Percentiles rank a stretch among this genome's conserved stretches.
Conservation (phyloP, 2,888 invertebrate species). For the Elgonia sp. region DNA sequence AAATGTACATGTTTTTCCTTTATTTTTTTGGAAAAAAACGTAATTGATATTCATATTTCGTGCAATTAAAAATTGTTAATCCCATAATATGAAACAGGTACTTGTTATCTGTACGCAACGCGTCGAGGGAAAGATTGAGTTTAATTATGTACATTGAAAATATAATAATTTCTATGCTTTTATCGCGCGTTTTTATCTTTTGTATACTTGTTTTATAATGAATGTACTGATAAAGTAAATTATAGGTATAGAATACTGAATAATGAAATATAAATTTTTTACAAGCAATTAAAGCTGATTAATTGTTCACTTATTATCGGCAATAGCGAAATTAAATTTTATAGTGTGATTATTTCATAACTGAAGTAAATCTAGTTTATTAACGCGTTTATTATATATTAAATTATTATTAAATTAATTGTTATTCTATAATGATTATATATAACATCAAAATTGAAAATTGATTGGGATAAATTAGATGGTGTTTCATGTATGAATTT, state of each 20-base stretch:
- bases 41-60: slow-evolving; percentile 15
- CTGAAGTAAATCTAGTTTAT: slow-evolving; percentile 41
- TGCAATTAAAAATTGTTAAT: slow-evolving; percentile 12
- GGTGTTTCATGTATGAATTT: no score
- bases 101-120: slow-evolving; percentile 28
- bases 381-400: slow-evolving; percentile 22
- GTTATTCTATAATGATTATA: neutral
- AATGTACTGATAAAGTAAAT: slow-evolving; percentile 24
- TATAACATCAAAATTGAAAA: neutral
- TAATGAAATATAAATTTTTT: slow-evolving; percentile 40
- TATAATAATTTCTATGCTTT: slow-evolving; percentile 30
- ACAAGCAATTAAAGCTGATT: slow-evolving; percentile 61
- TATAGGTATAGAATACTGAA: neutral
- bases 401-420: slow-evolving; percentile 17
- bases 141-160: slow-evolving; percentile 35
- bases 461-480: no score
- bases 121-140: neutral
- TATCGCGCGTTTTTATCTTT: slow-evolving; percentile 51
- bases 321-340: slow-evolving; percentile 29
- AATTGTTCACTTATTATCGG: slow-evolving; percentile 42
- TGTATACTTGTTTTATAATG: slow-evolving; percentile 44
- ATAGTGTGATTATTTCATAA: slow-evolving; percentile 36
- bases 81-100: neutral
- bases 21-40: neutral
- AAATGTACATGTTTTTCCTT: no score